A percentile compares a stretch with the other conserved stretches of the same genome.
phyloP scores from a whole-genome alignment of 2,113 vertebrate genomes.

The Oncorhynchus clarkii region DNA sequence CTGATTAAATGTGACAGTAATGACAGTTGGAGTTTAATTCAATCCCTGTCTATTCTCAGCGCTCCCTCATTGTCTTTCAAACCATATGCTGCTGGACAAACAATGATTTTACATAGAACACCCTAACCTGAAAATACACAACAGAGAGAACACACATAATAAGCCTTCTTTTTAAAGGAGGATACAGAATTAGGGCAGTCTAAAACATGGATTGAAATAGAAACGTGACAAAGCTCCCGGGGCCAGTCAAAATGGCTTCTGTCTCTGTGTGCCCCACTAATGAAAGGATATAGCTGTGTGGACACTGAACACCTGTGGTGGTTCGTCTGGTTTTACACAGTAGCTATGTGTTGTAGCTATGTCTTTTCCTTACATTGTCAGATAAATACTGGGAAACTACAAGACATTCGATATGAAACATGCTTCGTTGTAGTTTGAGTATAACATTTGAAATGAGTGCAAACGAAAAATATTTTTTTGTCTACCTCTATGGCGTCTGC shows the following conservation, averaged over 20 bases:
- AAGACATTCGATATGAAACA: background rate
- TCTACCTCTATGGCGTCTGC: background rate
- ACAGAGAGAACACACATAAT: background rate
- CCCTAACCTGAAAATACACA: background rate
- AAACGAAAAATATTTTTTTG: background rate
- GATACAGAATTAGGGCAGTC: constrained; percentile 62
- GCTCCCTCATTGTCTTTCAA: background rate
- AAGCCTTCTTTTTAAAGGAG: constrained; percentile 34
- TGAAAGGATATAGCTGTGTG: constrained; percentile 17
- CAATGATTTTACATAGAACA: too few relatives aligned
- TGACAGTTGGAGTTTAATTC: background rate
- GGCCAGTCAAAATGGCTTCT: constrained; percentile 53
- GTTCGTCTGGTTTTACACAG: background rate
- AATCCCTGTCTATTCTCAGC: background rate
- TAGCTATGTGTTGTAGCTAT: background rate
- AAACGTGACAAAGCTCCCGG: constrained; percentile 56
- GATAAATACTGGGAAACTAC: background rate
- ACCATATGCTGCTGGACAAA: background rate
- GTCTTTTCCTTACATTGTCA: background rate
- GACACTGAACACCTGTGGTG: background rate
- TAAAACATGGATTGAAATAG: constrained; percentile 59
- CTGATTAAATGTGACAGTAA: background rate
- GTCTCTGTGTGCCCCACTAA: constrained; percentile 48
- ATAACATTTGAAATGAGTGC: background rate
- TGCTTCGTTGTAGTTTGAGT: background rate